Evolutionary conservation across 2,113 vertebrate species (phyloP).

Genomic region (Lepisosteus osseus): DNA sequence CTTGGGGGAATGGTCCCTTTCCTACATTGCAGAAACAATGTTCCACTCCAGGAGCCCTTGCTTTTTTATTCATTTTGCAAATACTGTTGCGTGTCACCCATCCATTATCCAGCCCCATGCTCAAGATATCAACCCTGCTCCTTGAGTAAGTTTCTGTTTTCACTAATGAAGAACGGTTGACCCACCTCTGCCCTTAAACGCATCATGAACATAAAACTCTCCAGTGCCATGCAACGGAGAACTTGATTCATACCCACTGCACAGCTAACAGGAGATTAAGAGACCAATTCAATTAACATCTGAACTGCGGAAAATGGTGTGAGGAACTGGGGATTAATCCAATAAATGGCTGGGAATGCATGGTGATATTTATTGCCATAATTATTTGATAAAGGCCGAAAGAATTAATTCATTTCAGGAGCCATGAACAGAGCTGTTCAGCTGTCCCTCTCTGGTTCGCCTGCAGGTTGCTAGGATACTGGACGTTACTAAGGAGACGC

Average conservation of each 20-base stretch:
- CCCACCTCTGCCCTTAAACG: constrained; percentile 2
- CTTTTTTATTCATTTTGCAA: no score
- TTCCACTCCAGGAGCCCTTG: no score
- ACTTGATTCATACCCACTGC: not conserved
- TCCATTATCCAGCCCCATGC: no score
- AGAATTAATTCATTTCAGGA: constrained; percentile 24
- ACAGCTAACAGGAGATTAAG: not conserved
- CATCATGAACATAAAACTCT: not conserved
- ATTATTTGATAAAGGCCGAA: constrained; percentile 24
- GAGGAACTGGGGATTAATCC: not conserved
- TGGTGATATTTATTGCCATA: constrained; percentile 19
- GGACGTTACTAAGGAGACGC: constrained; percentile 85
- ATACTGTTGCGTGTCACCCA: no score
- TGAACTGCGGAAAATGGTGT: not conserved
- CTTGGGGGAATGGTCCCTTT: no score
- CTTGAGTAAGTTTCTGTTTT: not conserved
- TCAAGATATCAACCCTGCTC: no score
- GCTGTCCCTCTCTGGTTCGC: constrained; percentile 21
- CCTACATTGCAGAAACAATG: no score
- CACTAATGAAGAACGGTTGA: constrained; percentile 5
- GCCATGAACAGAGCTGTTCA: constrained; percentile 12
- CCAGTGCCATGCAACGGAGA: not conserved
- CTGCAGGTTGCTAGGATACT: constrained; percentile 92
- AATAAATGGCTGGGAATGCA: constrained; percentile 9
- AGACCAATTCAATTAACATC: constrained; percentile 19